Base-by-base conservation (phyloP, 2,797 vertebrate species). In the Characodon lateralis region DNA sequence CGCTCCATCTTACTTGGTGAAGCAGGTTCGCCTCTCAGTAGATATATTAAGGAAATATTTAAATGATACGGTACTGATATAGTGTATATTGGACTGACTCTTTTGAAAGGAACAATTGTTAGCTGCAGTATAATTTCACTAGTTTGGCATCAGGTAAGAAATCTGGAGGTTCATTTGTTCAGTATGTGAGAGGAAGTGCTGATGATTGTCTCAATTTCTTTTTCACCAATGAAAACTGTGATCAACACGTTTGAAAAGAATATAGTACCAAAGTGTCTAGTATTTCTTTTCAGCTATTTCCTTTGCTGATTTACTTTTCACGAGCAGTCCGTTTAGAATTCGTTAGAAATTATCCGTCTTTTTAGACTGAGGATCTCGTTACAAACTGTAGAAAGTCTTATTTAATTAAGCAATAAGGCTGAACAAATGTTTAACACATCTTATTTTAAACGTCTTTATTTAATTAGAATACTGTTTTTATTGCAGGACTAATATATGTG, bases 1-100 rank as follows among this genome's bases (percentile, higher is more conserved):
- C 68, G n/a, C 83, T 89, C 66, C 63, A 65, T 90, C 73, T 84
- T 72, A 24, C 46, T 58, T 50, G 55, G 80, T 35, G 71, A 66
- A 58, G 9, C 61, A 65, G 56, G 26, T 43, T 83, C 53, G 79
- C 84, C 7, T 71, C 76, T 83, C 26, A 74, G 20, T 58, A 35
- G 20, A 59, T 75, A 6, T 55, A 55, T 55, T 24, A 9, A 55
- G 5, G 18, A 51, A 0, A 12, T 76, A 72, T 71, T 18, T 73
- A 14, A 81, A 50, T 55, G 9, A 43, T 43, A 73, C 28, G 28
- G 31, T 69, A 50, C 14, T 7, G 31, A 24, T 70, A 18, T n/a
- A 6, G 31, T 59, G 72, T 74, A 73, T 72, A 20, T 71, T 71
- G 10, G 63, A 22, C 55, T 24, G 65, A 63, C 22, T 53, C 8